These are phyloP conservation scores for Chloropsis cyanopogon DNA, from an alignment of 2,113 vertebrate species.

Conservation along the genomic window DNA sequence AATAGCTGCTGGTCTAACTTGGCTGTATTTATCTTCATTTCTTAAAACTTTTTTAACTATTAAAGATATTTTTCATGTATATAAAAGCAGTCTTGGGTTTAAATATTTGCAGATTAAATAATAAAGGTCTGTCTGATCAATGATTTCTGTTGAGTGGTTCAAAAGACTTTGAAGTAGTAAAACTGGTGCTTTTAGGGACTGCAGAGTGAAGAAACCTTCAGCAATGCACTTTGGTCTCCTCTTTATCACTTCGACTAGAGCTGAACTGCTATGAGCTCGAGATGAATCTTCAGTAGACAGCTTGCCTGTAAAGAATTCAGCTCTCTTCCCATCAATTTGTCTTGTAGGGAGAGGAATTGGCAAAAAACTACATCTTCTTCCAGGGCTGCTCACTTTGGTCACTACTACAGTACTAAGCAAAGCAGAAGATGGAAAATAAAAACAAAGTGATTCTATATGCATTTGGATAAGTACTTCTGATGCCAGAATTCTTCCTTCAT, in stretches of 20 bases:
- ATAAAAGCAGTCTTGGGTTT: neutral
- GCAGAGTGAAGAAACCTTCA: neutral
- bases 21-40: slow-evolving; percentile 11
- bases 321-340: neutral
- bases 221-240: neutral
- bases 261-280: neutral
- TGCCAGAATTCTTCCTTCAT: neutral
- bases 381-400: neutral
- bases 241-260: neutral
- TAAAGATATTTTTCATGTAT: slow-evolving; percentile 18
- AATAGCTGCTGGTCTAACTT: neutral
- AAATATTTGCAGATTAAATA: neutral
- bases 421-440: neutral
- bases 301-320: neutral
- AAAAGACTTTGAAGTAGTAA: neutral
- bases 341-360: neutral
- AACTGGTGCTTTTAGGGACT: neutral
- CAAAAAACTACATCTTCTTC: neutral
- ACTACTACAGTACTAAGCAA: neutral
- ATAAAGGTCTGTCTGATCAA: neutral
- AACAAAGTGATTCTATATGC: neutral
- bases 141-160: neutral
- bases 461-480: neutral
- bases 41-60: slow-evolving; percentile 42
- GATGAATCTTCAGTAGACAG: neutral